Conservation (phyloP, 2,113 vertebrate species). For the Budorcas taxicolor region DNA sequence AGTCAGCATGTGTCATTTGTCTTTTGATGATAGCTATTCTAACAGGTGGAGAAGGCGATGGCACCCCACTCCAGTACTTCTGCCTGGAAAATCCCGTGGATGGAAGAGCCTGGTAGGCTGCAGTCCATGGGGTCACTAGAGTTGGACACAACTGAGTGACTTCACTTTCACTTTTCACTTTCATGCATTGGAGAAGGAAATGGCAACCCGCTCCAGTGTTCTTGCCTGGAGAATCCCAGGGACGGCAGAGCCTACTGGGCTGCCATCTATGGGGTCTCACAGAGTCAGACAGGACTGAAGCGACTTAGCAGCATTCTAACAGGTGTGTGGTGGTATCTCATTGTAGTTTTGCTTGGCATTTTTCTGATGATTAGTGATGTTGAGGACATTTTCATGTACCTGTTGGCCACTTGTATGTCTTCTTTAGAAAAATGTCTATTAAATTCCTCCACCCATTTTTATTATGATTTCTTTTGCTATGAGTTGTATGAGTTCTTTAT, state of each 20-base stretch:
- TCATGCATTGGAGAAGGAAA: too few species aligned
- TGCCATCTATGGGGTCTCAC: too few species aligned
- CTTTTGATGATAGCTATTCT: neutral
- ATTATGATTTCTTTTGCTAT: neutral
- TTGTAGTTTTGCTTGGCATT: neutral
- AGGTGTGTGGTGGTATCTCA: too few species aligned
- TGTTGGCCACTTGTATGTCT: neutral
- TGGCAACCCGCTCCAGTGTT: too few species aligned
- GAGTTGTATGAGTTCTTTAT: neutral
- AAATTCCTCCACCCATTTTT: neutral
- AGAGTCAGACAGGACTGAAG: too few species aligned
- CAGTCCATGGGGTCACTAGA: too few species aligned
- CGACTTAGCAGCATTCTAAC: too few species aligned
- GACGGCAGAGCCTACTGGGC: rapidly evolving
- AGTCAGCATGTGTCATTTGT: neutral
- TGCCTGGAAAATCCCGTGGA: too few species aligned
- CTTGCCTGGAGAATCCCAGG: too few species aligned
- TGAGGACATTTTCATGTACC: neutral
- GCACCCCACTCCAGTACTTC: too few species aligned
- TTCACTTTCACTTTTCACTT: too few species aligned
- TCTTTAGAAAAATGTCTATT: neutral
- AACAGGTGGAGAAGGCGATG: neutral
- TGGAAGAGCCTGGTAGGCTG: too few species aligned
- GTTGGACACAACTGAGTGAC: rapidly evolving
- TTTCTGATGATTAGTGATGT: neutral